Percentiles rank a stretch among this genome's conserved stretches.
Conservation (phyloP, 2,113 vertebrate genomes). For the Gallinago undulata region DNA sequence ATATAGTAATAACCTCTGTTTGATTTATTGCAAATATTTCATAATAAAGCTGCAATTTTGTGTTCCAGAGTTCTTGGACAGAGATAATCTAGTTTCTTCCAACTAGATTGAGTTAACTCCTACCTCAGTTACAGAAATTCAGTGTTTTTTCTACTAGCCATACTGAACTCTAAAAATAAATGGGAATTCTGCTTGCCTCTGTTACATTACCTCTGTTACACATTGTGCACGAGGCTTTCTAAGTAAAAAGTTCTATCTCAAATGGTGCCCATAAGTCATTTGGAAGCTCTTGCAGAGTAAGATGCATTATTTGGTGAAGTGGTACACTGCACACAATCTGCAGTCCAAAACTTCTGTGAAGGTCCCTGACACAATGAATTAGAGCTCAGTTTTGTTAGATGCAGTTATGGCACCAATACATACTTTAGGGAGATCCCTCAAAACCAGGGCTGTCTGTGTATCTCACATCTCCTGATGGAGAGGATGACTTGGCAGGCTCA, state of each 20-base stretch:
- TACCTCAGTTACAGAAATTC: neutral
- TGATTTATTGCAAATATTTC: neutral
- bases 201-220: neutral
- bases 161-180: neutral
- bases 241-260: neutral
- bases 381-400: neutral
- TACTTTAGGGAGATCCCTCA: neutral
- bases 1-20: neutral
- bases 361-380: neutral
- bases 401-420: neutral
- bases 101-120: neutral
- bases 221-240: neutral
- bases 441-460: neutral
- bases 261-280: neutral
- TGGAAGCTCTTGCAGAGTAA: neutral
- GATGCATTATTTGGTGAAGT: fast-evolving
- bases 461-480: neutral
- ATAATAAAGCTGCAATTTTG: neutral
- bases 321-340: neutral
- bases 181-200: neutral
- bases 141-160: neutral
- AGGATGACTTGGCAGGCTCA: neutral
- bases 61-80: neutral
- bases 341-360: neutral
- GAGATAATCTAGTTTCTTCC: neutral